Conservation (phyloP, 2,888 invertebrate species). For the Atethmia centrago region DNA sequence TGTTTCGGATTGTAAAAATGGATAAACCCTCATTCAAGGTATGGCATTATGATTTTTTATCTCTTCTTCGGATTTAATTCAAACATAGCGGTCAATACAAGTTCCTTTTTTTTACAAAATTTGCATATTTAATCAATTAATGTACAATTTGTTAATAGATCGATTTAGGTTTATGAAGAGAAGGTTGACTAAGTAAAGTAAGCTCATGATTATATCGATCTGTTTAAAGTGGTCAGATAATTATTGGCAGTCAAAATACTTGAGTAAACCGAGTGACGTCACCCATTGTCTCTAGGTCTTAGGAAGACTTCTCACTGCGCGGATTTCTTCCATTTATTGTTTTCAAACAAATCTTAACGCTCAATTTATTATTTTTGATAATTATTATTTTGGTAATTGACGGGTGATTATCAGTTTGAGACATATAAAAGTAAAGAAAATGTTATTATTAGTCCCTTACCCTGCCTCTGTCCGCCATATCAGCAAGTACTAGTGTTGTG, state of each 20-base stretch:
- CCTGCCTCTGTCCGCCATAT: conserved; percentile 76
- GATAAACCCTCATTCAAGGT: conserved; percentile 88
- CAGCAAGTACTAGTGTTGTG: conserved; percentile 79
- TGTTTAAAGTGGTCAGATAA: conserved; percentile 40
- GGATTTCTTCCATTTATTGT: conserved; percentile 49
- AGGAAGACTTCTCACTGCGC: conserved; percentile 57
- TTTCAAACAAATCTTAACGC: conserved; percentile 34
- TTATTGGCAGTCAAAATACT: conserved; percentile 60
- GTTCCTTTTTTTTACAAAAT: conserved; percentile 29
- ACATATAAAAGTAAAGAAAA: conserved; percentile 51
- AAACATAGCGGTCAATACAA: conserved; percentile 28
- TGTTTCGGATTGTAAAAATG: conserved; percentile 82
- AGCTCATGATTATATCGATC: conserved; percentile 21
- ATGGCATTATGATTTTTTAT: conserved; percentile 58
- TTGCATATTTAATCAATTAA: conserved; percentile 33
- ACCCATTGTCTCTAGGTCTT: conserved; percentile 76
- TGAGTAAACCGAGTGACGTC: conserved; percentile 76
- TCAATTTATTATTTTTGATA: not conserved
- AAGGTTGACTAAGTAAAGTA: not conserved
- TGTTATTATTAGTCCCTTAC: conserved; percentile 63
- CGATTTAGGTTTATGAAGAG: conserved; percentile 5
- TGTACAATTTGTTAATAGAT: conserved; percentile 15
- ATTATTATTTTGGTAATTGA: conserved; percentile 25
- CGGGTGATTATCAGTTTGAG: not conserved
- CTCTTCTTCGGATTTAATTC: conserved; percentile 14